Conservation (phyloP, 1,140 invertebrate species). For the Leptestheria dahalacensis region DNA sequence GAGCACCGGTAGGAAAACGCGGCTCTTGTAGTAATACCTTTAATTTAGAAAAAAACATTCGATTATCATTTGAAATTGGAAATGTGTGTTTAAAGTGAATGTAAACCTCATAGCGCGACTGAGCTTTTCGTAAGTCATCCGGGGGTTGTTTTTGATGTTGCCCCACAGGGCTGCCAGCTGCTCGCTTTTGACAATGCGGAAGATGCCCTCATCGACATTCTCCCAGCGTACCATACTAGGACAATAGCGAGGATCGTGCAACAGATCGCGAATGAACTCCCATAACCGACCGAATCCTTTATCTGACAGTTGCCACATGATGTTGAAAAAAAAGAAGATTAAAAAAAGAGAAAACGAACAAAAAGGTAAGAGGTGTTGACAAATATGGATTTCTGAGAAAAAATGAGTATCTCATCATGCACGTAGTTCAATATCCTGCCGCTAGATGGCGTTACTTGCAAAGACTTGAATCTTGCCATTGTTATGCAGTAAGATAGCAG, state of each 20-base stretch:
- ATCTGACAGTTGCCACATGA: conserved; percentile 21
- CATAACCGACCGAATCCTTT: conserved; percentile 49
- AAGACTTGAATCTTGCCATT: too few relatives aligned
- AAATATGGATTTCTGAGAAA: too few relatives aligned
- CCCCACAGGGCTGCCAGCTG: conserved; percentile 81
- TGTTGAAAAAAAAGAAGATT: too few relatives aligned
- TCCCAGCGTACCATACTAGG: conserved; percentile 76
- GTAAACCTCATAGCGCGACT: conserved; percentile 73
- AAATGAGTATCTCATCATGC: neutral
- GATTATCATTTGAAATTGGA: neutral
- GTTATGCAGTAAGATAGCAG: too few relatives aligned
- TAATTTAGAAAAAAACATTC: conserved; percentile 20
- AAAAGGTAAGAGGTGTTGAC: neutral
- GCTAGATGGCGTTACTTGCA: conserved; percentile 1
- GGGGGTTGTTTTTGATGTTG: conserved; percentile 63
- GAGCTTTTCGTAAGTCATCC: conserved; percentile 89
- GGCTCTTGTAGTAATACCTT: conserved; percentile 72
- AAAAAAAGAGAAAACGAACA: neutral
- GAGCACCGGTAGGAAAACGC: conserved; percentile 61
- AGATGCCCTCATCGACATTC: conserved; percentile 63
- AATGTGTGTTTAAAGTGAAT: neutral
- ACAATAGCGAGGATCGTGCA: conserved; percentile 56
- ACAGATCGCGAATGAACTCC: conserved; percentile 66
- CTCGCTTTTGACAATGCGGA: conserved; percentile 79
- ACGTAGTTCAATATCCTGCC: neutral